These are phyloP conservation scores for Scomber scombrus DNA, from an alignment of 2,113 vertebrate species.

Conservation along the genomic window DNA sequence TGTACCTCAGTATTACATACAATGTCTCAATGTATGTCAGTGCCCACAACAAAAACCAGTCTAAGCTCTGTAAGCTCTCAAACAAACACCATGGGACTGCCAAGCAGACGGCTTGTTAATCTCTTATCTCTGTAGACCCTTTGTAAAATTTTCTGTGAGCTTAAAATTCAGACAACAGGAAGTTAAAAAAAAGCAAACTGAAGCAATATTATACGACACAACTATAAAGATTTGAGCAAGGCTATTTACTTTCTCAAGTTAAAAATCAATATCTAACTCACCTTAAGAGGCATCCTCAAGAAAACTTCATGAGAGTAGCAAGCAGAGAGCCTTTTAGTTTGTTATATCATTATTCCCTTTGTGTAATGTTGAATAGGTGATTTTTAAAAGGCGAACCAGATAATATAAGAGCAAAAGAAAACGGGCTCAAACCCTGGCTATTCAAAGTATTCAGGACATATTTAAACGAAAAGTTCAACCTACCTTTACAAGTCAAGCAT, in stretches of 20 bases:
- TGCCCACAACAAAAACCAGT: background rate
- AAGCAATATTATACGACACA: background rate
- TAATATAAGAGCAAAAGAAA: background rate
- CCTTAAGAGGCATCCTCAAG: background rate
- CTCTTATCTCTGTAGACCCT: slow-evolving; percentile 16
- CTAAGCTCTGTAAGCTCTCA: slow-evolving; percentile 19
- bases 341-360: slow-evolving; percentile 15
- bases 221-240: background rate
- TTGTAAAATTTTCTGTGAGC: slow-evolving; percentile 23
- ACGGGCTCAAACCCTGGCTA: background rate
- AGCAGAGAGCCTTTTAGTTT: slow-evolving; percentile 10
- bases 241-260: background rate
- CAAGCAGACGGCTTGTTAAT: slow-evolving; percentile 16
- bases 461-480: slow-evolving; percentile 17
- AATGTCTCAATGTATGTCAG: slow-evolving; percentile 1
- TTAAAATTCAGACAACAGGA: slow-evolving; percentile 19
- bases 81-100: slow-evolving; percentile 30
- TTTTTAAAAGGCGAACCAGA: background rate
- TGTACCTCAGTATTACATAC: background rate
- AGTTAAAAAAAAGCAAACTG: slow-evolving; percentile 16
- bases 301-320: background rate
- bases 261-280: background rate
- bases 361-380: slow-evolving; percentile 7
- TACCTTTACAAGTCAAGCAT: background rate
- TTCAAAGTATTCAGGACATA: background rate